Evolutionary conservation across 2,888 invertebrate genomes (phyloP), one percentile per base, ranked within the genome.

Genomic region (Xestia xanthographa): DNA sequence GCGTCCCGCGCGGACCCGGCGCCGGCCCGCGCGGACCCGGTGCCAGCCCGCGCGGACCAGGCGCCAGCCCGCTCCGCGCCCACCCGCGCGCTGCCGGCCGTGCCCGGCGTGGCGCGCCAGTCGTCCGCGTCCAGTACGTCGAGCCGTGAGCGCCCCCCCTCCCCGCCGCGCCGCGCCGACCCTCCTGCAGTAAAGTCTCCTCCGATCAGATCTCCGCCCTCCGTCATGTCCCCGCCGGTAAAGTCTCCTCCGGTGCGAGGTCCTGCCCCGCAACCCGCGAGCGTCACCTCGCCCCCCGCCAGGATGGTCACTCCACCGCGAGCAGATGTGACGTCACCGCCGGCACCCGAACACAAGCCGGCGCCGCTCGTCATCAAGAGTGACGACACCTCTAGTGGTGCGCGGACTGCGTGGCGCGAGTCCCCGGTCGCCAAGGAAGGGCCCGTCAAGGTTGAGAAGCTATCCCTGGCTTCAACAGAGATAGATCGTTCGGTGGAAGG

Each of bases 391-490:
- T 70, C 79, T 20, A 75, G 69, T 45, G 74, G 72, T 2, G 80
- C 86, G 6, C 85, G 84, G 41, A 75, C 86, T 48, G 72, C 85
- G 0, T 91, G 90, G 77, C 91, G 91, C 53, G 93, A 93, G 62
- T 85, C 88, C 1, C 87, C 89, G 1, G 76, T 89, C 6, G 86
- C 83, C 2, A 91, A 91, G 69, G 94, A 94, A 68, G 87, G 84
- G 34, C 87, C 82, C 22, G 79, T 69, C 17, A 88, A 84, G 34
- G 79, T 76, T 9, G 89, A 89, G 73, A 83, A 86, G 38, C 48
- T 87, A 9, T 83, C 88, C 2, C 29, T 87, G 26, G 81, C 38
- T 45, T 66, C 77, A 20, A 80, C 78, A 11, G 84, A 84, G 26
- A 48, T 71, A 12, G 86, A 86, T 22, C 71, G 53, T 34, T 17